Evolutionary conservation across 2,797 vertebrate genomes (phyloP).

Genomic region (Otus scops): DNA sequence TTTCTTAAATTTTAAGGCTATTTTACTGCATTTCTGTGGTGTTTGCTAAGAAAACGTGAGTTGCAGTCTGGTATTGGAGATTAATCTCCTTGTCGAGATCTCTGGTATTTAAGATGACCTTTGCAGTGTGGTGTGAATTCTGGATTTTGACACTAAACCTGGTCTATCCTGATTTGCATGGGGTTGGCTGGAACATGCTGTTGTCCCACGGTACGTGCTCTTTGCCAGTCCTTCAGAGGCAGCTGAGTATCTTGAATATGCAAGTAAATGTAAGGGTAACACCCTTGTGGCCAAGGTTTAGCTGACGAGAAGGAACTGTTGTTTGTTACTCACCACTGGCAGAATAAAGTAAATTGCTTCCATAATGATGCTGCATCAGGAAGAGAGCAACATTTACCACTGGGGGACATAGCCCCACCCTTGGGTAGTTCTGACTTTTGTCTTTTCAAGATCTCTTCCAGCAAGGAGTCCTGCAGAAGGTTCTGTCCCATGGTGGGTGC

Average conservation of each 20-base stretch:
- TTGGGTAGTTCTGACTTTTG: not conserved
- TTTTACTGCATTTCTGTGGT: not conserved
- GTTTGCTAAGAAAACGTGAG: not conserved
- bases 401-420: rapidly evolving
- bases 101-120: not conserved
- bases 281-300: not conserved
- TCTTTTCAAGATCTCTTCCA: not conserved
- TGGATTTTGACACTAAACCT: not conserved
- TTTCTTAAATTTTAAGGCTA: not conserved
- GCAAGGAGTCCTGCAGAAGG: not conserved
- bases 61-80: not conserved
- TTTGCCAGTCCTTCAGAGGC: not conserved
- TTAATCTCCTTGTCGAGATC: not conserved
- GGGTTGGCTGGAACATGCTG: not conserved
- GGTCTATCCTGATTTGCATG: rapidly evolving
- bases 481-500: rapidly evolving
- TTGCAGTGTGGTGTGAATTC: not conserved
- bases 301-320: not conserved
- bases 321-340: not conserved
- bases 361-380: not conserved
- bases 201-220: rapidly evolving
- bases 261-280: not conserved
- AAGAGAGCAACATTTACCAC: not conserved
- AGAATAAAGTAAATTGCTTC: not conserved
- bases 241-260: not conserved